Evolutionary conservation across 2,113 vertebrate genomes (phyloP), one percentile per base, ranked within the genome.

Genomic region (Megaceryle torquata): DNA sequence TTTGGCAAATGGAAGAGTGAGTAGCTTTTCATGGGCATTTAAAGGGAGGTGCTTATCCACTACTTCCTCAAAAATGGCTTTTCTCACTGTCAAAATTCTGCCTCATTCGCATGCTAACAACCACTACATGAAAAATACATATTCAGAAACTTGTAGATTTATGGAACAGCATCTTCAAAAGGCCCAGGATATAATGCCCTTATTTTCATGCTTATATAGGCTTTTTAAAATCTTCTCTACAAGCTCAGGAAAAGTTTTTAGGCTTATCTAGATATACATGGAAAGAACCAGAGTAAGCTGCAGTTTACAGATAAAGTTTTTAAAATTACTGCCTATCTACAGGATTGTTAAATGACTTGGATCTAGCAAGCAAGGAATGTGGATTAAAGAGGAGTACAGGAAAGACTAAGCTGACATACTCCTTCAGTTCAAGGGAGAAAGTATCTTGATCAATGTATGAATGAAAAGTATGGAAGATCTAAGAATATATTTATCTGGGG

Each of bases 311-410:
- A 76, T 89, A 95, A 78, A 43, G 39, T 71, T 86, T 92, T 95
- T 68, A 95, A 91, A 94, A 93, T 71, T 74, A 63, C 54, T 91
- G 59, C 24, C 48, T 89, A 50, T 80, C 81, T 71, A 50, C 3
- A 83, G 89, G 64, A 87, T 35, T 92, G 78, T 92, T 93, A 86
- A 94, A 93, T 93, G 67, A 93, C 65, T 64, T 95, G 77, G 54
- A 82, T 53, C 53, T 80, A 70, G 70, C 46, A 88, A 95, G 80
- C 63, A 96, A 95, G 67, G 77, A 89, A 94, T 35, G 44, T 94
- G 82, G 77, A 91, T 97, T 95, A 86, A 79, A 96, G 75, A 93
- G 72, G 22, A 92, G 77, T 89, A 89, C 56, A 86, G 81, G 48
- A 89, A 93, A 71, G 67, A 88, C 70, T 89, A 92, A 95, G 56